Evolutionary conservation across 2,888 invertebrate genomes (phyloP), one percentile per base, ranked within the genome.

Genomic region (Thera britannica): DNA sequence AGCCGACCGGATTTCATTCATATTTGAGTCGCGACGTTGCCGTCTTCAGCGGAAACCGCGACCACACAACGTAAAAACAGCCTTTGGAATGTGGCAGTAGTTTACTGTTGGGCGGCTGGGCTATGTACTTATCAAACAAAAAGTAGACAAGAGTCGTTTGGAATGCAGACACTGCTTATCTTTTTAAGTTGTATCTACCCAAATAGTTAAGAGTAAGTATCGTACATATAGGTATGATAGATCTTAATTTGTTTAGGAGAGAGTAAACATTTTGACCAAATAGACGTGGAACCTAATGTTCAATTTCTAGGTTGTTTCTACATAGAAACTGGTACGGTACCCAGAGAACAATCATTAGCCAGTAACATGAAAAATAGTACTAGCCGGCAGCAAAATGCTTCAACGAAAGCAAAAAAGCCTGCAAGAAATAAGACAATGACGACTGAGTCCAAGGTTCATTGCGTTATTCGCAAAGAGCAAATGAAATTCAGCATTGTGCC

Each of bases 21-120:
- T 93, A 93, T 93, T 91, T 93, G 88, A 92, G 86, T 87, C 85
- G 91, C 92, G 91, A 85, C 91, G 93, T 93, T 93, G 93, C 93
- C 92, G 91, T 88, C 88, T 86, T 86, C 92, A 88, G 89, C 93
- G 93, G 93, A 93, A 93, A 93, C 92, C 90, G 90, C 93, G 93
- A 91, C 92, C 92, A 92, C 92, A 91, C 92, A 92, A 83, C 90
- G 92, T 93, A 93, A 93, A 93, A 93, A 90, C 88, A 87, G 92
- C 88, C 87, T 90, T 75, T 83, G 93, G 93, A 93, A 93, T 93
- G 93, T 91, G 92, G 90, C 90, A 85, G 90, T 90, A 84, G 84
- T 83, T 83, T 83, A 92, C 90, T 89, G 90, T 87, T 87, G 90
- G 91, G 89, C 90, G 90, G 90, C 85, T 86, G 88, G 89, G 86